These are phyloP conservation scores for Periplaneta americana DNA, from an alignment of 1,140 invertebrate genomes.

Conservation along the genomic window DNA sequence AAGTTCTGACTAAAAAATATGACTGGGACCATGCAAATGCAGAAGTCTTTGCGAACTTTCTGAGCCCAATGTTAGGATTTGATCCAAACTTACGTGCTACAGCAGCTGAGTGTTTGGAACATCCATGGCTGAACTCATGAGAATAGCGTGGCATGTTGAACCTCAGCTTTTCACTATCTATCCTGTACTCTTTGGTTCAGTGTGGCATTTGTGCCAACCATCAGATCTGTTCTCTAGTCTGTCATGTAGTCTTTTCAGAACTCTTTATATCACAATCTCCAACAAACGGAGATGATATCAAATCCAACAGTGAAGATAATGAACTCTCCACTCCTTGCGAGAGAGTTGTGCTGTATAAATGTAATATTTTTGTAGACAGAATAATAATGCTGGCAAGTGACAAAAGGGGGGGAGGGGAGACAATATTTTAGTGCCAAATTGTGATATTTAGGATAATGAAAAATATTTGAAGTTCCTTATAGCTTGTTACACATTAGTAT, in stretches of 20 bases:
- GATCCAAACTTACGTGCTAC: slow-evolving; percentile 56
- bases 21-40: slow-evolving; percentile 59
- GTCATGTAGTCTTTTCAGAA: not conserved
- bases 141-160: not conserved
- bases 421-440: not conserved
- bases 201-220: not conserved
- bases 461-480: not conserved
- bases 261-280: not conserved
- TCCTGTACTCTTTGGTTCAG: not conserved
- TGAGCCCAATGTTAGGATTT: slow-evolving; percentile 64
- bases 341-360: not conserved
- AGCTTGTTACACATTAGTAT: not conserved
- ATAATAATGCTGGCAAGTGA: not conserved
- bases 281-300: not conserved
- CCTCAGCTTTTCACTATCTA: not conserved
- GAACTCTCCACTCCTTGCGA: not conserved
- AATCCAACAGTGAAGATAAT: not conserved
- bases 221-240: not conserved
- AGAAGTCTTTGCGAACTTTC: slow-evolving; percentile 57
- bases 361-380: not conserved
- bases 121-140: slow-evolving; percentile 51
- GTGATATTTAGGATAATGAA: not conserved
- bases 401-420: not conserved
- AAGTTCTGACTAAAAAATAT: slow-evolving; percentile 69
- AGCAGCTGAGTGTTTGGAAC: slow-evolving; percentile 53